Conservation (phyloP, 2,797 vertebrate species). For the Gallinago stenura region DNA sequence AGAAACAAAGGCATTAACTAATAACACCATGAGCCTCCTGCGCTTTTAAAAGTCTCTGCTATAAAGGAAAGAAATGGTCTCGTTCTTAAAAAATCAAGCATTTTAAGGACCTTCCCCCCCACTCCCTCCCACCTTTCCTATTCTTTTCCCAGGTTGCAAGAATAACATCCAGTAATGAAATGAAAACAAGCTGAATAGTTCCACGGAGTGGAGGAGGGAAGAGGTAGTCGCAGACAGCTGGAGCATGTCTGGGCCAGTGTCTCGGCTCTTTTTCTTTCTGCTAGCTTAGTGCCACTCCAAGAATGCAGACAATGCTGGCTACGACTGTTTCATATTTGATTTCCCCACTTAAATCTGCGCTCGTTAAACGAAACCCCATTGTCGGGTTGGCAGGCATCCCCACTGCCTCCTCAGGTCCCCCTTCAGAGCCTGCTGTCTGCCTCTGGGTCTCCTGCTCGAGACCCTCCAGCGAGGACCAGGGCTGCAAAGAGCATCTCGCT, state of each 20-base stretch:
- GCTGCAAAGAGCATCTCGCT: background rate
- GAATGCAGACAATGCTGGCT: conserved; percentile 69
- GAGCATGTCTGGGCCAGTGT: conserved; percentile 48
- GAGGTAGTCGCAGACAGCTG: conserved; percentile 68
- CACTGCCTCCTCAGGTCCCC: background rate
- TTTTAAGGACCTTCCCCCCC: background rate
- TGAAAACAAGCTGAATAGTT: conserved; percentile 74
- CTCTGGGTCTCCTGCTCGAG: background rate
- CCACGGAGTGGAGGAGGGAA: conserved; percentile 54
- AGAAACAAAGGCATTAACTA: background rate
- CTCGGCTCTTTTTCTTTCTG: conserved; percentile 48
- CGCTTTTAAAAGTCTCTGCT: background rate
- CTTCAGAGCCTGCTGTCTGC: background rate
- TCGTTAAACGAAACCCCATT: background rate
- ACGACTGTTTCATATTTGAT: conserved; percentile 31
- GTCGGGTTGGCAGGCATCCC: background rate
- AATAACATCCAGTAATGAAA: conserved; percentile 78
- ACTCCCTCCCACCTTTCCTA: background rate
- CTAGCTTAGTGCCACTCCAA: conserved; percentile 61
- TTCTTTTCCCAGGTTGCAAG: conserved; percentile 66
- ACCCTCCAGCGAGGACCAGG: background rate
- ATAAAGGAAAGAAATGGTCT: conserved; percentile 41
- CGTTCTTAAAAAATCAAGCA: conserved; percentile 37
- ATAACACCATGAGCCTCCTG: background rate
- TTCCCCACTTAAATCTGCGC: conserved; percentile 42